Percentiles rank a stretch among this genome's conserved stretches.
Evolutionary conservation across 2,797 vertebrate genomes (phyloP).

Genomic region (Ctenopoma kingsleyae): DNA sequence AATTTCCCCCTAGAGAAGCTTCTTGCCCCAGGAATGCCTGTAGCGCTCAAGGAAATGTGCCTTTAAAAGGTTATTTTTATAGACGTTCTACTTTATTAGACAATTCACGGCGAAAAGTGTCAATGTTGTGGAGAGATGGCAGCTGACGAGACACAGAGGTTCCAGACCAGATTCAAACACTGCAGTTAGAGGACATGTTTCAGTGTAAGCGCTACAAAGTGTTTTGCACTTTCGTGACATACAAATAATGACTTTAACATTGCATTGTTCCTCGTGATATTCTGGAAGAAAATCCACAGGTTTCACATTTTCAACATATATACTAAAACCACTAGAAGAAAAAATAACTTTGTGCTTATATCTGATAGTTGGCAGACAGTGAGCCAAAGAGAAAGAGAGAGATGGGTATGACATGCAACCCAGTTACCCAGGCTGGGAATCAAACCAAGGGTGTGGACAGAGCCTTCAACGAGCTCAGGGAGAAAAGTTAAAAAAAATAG

Average conservation of each 20-base stretch:
- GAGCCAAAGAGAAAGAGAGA: neutral
- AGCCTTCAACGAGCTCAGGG: neutral
- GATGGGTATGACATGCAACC: neutral
- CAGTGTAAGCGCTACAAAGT: neutral
- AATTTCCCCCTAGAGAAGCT: conserved; percentile 26
- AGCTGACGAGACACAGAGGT: conserved; percentile 5
- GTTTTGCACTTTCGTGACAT: neutral
- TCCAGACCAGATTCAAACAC: neutral
- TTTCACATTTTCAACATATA: neutral
- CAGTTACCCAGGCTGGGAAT: neutral
- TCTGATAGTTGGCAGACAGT: too few relatives aligned
- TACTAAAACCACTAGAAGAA: too few relatives aligned
- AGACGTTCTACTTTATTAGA: conserved; percentile 38
- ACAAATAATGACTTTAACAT: neutral
- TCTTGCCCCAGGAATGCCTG: conserved; percentile 38
- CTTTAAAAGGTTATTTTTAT: conserved; percentile 50
- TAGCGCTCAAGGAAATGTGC: conserved; percentile 32
- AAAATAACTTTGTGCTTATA: too few relatives aligned
- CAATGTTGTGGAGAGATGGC: neutral
- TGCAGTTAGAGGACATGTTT: neutral
- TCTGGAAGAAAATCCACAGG: neutral
- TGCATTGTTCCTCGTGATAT: neutral
- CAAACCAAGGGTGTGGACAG: neutral
- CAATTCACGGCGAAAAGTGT: conserved; percentile 27
- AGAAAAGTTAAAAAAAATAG: conserved; percentile 4